Conservation (phyloP, 2,113 vertebrate genomes). For the Piprites chloris region DNA sequence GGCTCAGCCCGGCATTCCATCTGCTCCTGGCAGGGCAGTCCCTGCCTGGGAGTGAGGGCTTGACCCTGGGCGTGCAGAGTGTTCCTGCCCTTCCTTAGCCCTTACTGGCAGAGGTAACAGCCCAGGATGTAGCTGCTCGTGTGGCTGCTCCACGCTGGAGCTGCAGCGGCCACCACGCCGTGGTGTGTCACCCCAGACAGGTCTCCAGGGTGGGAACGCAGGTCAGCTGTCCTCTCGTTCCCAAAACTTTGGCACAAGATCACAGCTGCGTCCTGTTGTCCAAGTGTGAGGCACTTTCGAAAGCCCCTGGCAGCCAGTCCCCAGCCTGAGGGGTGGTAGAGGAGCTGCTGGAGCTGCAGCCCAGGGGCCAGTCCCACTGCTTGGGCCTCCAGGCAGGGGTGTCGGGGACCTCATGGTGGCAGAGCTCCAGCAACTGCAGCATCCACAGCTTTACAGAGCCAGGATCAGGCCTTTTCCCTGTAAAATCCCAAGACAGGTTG, state of each 20-base stretch:
- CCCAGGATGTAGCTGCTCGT: background rate
- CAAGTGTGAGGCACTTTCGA: fast-evolving
- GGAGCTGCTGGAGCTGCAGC: background rate
- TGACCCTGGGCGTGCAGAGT: background rate
- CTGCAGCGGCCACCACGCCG: background rate
- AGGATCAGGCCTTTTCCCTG: background rate
- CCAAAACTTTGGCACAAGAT: background rate
- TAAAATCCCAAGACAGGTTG: background rate
- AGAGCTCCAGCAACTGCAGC: background rate
- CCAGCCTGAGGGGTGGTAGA: background rate
- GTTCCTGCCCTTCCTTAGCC: background rate
- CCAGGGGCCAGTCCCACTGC: fast-evolving
- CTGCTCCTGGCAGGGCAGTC: background rate
- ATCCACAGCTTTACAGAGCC: background rate
- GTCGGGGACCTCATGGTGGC: fast-evolving
- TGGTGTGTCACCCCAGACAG: background rate
- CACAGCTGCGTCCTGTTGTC: background rate
- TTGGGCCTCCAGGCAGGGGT: background rate
- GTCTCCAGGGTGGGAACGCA: background rate
- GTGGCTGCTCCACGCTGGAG: background rate
- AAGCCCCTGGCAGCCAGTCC: background rate
- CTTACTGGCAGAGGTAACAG: background rate
- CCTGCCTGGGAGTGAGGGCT: background rate
- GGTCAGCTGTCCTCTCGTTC: background rate
- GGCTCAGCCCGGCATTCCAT: background rate